These are phyloP conservation scores for Pachyrhynchus sulphureomaculatus DNA, from an alignment of 1,140 invertebrate genomes.

Conservation along the genomic window DNA sequence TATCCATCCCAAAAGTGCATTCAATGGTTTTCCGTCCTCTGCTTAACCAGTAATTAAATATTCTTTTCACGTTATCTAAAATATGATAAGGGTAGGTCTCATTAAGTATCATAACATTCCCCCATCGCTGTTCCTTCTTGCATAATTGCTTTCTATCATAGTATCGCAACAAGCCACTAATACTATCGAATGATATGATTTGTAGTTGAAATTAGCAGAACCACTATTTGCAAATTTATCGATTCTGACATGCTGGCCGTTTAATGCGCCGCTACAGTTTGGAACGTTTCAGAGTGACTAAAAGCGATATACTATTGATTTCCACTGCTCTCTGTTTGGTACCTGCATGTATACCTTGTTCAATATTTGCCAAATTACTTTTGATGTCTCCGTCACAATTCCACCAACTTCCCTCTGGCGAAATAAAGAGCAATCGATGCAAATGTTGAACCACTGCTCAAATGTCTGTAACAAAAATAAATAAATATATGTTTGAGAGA, in stretches of 20 bases:
- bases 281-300: too few relatives aligned
- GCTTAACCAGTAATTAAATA: constrained; percentile 41
- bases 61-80: constrained; percentile 22
- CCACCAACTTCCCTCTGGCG: too few relatives aligned
- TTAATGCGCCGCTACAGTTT: constrained; percentile 46
- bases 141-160: constrained; percentile 19
- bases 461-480: too few relatives aligned
- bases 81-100: constrained; percentile 16
- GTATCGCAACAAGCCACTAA: not conserved
- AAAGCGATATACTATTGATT: too few relatives aligned
- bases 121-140: constrained; percentile 51
- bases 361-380: too few relatives aligned
- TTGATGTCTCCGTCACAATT: too few relatives aligned
- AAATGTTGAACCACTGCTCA: too few relatives aligned
- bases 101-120: constrained; percentile 50
- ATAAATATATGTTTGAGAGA: too few relatives aligned
- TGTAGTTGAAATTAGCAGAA: constrained; percentile 46
- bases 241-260: constrained; percentile 52
- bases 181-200: constrained; percentile 42
- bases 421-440: too few relatives aligned
- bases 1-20: constrained; percentile 23
- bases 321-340: too few relatives aligned
- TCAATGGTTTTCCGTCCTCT: constrained; percentile 50
- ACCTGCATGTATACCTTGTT: too few relatives aligned
- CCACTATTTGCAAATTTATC: constrained; percentile 42